phyloP scores from a whole-genome alignment of 2,113 vertebrate genomes.

The Halcyon senegalensis region DNA sequence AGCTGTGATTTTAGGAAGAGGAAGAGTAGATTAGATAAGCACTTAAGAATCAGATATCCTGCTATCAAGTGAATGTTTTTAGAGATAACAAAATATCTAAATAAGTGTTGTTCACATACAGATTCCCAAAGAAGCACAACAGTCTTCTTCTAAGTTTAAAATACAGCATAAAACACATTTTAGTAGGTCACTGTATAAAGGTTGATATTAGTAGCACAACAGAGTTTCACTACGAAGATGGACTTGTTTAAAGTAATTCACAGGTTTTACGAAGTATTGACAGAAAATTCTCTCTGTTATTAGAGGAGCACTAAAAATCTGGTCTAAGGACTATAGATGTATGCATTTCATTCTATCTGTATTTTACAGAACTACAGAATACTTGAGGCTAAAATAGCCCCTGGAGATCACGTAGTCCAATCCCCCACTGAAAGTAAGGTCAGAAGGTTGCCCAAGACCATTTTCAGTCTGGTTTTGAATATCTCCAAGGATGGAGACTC shows the following conservation, averaged over 20 bases:
- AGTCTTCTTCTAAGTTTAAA: neutral
- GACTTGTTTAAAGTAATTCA: neutral
- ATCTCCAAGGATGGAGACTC: neutral
- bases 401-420: neutral
- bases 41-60: slow-evolving; percentile 56
- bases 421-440: neutral
- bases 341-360: neutral
- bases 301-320: neutral
- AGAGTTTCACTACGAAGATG: neutral
- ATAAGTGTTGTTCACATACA: neutral
- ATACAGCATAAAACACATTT: neutral
- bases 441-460: neutral
- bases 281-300: neutral
- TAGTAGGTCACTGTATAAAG: neutral
- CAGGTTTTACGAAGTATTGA: neutral
- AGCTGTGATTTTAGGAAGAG: slow-evolving; percentile 60
- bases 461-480: neutral
- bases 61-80: slow-evolving; percentile 47
- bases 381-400: neutral
- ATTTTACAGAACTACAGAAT: neutral
- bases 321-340: neutral
- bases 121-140: neutral
- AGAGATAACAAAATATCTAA: slow-evolving; percentile 54
- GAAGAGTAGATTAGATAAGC: slow-evolving; percentile 66
- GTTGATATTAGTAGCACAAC: neutral